phyloP scores from a whole-genome alignment of 2,888 invertebrate species.

The Caenorhabditis plicata region DNA sequence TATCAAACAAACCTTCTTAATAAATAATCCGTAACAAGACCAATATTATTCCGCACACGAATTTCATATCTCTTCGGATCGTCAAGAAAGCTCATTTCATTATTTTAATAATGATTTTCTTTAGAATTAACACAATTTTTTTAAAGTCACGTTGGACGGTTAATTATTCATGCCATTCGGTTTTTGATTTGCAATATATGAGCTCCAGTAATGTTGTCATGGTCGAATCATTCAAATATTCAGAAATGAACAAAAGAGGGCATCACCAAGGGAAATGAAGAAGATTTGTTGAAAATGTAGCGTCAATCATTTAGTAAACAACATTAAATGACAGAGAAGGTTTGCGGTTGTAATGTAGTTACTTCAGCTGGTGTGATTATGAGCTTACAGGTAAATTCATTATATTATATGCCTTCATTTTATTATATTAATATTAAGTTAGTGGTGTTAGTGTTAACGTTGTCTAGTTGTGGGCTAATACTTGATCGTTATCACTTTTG shows the following conservation, averaged over 20 bases:
- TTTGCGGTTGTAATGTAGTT: conserved; percentile 54
- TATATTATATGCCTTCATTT: background rate
- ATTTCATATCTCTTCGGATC: conserved; percentile 26
- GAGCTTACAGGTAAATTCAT: conserved; percentile 36
- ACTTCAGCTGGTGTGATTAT: conserved; percentile 54
- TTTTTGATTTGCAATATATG: too few relatives aligned
- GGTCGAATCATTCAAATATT: too few relatives aligned
- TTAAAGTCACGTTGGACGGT: too few relatives aligned
- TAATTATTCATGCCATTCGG: too few relatives aligned
- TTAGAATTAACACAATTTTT: too few relatives aligned
- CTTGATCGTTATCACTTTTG: conserved; percentile 49
- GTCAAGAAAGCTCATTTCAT: conserved; percentile 33
- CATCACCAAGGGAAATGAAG: too few relatives aligned
- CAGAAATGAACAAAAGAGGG: too few relatives aligned
- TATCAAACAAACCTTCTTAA: conserved; percentile 36
- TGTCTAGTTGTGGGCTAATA: conserved; percentile 43
- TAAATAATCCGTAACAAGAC: conserved; percentile 34
- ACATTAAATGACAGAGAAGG: conserved; percentile 48
- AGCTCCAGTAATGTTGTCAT: too few relatives aligned
- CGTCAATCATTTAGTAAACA: too few relatives aligned
- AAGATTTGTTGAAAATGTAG: too few relatives aligned
- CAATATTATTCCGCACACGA: conserved; percentile 16
- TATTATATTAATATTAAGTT: conserved; percentile 24
- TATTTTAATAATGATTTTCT: too few relatives aligned
- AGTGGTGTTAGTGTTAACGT: conserved; percentile 41